Evolutionary conservation across 1,140 invertebrate genomes (phyloP), one percentile per base, ranked within the genome.

Genomic region (Drosophila equinoxialis): DNA sequence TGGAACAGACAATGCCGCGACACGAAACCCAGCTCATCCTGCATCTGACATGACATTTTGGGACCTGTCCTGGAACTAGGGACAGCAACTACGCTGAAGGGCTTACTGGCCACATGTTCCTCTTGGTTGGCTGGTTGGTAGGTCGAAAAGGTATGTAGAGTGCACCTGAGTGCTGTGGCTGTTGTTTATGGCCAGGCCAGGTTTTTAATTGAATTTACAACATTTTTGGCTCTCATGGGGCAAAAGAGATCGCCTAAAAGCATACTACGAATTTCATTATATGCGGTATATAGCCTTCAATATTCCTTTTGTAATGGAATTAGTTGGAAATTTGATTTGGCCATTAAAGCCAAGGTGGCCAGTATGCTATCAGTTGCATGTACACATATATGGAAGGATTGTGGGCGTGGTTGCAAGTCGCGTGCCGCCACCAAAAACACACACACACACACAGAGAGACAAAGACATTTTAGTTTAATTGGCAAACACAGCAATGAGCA

Each of bases 151-250:
- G 30, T 30, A 30, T 0, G 30, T 30, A 30, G 10, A 23, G 45
- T 51, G 45, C 45, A 23, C 1, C 35, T 60, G 41, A 23, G 20
- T 51, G 37, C 37, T 39, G 37, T 4, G 8, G 37, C 3, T 39
- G 37, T 39, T 39, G 33, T 35, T 54, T 42, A 20, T 55, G 61
- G 64, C n/a, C 33, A 65, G 73, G 65, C 62, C 60, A 37, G 35
- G 54, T 23, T 79, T 86, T 86, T 87, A 86, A 86, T 86, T 87
- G 83, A 86, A 87, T 86, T 83, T 82, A 66, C 58, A 69, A 83
- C 13, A 39, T 65, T 79, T 80, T 76, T 35, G 55, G 51, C 37
- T 59, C 20, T 55, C 30, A 33, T 37, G 39, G 13, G 65, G 23
- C 17, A 14, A 39, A 20, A 14, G 65, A 4, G 37, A 63, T 45